phyloP scores from a whole-genome alignment of 1,140 invertebrate genomes.

The Glossosoma conforme region DNA sequence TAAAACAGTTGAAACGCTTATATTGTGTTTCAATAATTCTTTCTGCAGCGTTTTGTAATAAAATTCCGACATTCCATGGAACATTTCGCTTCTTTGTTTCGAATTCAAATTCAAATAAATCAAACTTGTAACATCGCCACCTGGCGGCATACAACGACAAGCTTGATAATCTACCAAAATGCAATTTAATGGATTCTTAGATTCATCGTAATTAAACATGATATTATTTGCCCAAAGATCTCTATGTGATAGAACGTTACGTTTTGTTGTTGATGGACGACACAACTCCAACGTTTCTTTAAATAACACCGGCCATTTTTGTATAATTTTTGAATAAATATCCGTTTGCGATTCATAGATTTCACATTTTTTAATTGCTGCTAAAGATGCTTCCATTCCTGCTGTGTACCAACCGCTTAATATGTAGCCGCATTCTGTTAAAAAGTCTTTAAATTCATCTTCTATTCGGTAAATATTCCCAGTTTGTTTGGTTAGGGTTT shows the following conservation, averaged over 20 bases:
- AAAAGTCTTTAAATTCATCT: constrained; percentile 8
- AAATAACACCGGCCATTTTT: constrained; percentile 37
- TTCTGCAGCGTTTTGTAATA: constrained; percentile 16
- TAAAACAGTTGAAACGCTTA: constrained; percentile 9
- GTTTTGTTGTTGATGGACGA: constrained; percentile 30
- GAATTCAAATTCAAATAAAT: constrained; percentile 19
- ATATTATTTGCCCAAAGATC: constrained; percentile 61
- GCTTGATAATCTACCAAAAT: constrained; percentile 58
- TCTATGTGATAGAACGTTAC: constrained; percentile 56
- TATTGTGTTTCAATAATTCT: constrained; percentile 9
- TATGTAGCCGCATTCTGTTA: constrained; percentile 9
- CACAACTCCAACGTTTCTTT: constrained; percentile 33
- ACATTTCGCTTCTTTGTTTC: constrained; percentile 7
- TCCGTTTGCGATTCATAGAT: not conserved
- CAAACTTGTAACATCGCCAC: constrained; percentile 47
- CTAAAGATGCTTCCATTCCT: constrained; percentile 6
- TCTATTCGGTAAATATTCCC: not conserved
- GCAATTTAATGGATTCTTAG: constrained; percentile 42
- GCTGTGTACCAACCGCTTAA: constrained; percentile 10
- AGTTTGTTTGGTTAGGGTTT: constrained; percentile 3
- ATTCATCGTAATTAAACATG: constrained; percentile 51
- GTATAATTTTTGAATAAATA: constrained; percentile 18
- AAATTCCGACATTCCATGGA: constrained; percentile 6
- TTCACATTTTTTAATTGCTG: constrained; percentile 1
- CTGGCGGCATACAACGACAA: constrained; percentile 51